These are phyloP conservation scores for Dryas iulia DNA, from an alignment of 1,140 invertebrate genomes.

Conservation along the genomic window DNA sequence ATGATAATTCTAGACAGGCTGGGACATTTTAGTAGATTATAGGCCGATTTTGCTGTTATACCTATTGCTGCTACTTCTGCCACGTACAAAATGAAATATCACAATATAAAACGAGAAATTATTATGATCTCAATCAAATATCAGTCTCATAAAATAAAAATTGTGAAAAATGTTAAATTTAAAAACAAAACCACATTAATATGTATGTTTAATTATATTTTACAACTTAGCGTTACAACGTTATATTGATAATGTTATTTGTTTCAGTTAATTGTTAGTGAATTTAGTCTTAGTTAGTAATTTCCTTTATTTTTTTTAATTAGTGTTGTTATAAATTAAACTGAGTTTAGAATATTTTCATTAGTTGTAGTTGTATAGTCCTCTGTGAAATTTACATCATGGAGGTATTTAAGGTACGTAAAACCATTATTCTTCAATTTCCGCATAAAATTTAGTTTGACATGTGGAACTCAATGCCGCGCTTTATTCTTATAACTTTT, in stretches of 20 bases:
- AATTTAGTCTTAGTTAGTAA: conserved; percentile 4
- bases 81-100: no score
- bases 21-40: no score
- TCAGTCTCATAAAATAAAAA: no score
- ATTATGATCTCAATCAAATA: no score
- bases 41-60: no score
- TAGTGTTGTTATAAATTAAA: neutral
- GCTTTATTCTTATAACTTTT: no score
- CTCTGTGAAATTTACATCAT: neutral
- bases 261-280: conserved; percentile 25
- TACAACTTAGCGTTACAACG: conserved; percentile 2
- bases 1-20: no score
- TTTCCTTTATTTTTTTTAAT: conserved; percentile 3
- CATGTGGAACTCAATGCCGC: no score
- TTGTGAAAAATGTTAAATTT: no score
- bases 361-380: neutral
- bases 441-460: neutral
- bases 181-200: neutral
- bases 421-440: neutral
- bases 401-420: conserved; percentile 12
- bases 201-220: neutral
- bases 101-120: no score
- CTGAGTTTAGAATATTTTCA: neutral
- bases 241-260: conserved; percentile 20
- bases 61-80: no score